Conservation (phyloP, 2,888 invertebrate species). For the Tachina fera region DNA sequence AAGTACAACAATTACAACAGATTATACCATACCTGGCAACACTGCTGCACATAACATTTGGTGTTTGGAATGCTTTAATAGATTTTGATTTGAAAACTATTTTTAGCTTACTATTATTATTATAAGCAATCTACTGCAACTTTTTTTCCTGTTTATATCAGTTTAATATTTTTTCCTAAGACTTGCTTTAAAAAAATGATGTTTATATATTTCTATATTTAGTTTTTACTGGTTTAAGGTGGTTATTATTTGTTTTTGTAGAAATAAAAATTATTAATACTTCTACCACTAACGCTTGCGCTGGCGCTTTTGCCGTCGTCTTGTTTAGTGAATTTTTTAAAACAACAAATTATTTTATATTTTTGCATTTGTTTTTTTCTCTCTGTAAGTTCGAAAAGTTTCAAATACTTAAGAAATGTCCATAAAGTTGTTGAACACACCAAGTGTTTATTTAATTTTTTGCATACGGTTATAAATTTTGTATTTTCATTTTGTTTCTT, state of each 20-base stretch:
- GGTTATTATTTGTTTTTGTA: constrained; percentile 64
- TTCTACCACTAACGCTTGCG: constrained; percentile 8
- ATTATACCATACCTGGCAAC: neutral
- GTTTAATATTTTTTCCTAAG: constrained; percentile 42
- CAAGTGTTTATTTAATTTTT: constrained; percentile 41
- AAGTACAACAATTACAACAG: neutral
- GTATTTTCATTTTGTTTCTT: constrained; percentile 27
- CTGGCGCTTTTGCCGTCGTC: constrained; percentile 15
- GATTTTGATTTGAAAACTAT: constrained; percentile 34
- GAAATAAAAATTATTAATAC: constrained; percentile 47
- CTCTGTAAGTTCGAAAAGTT: constrained; percentile 28
- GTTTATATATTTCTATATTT: constrained; percentile 59
- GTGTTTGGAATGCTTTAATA: constrained; percentile 19
- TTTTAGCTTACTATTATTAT: constrained; percentile 23
- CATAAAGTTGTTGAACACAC: constrained; percentile 63
- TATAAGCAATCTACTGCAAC: constrained; percentile 28
- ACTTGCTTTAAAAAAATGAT: constrained; percentile 46
- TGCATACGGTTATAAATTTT: constrained; percentile 32
- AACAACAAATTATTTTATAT: constrained; percentile 16
- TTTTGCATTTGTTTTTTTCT: constrained; percentile 21
- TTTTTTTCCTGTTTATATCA: constrained; percentile 56
- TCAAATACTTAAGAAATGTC: constrained; percentile 59
- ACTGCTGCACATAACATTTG: constrained; percentile 30
- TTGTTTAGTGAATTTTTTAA: constrained; percentile 5
- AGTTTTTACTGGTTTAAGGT: constrained; percentile 78